These are phyloP conservation scores for Drosophila serrata DNA, from an alignment of 1,140 invertebrate species.

Conservation along the genomic window DNA sequence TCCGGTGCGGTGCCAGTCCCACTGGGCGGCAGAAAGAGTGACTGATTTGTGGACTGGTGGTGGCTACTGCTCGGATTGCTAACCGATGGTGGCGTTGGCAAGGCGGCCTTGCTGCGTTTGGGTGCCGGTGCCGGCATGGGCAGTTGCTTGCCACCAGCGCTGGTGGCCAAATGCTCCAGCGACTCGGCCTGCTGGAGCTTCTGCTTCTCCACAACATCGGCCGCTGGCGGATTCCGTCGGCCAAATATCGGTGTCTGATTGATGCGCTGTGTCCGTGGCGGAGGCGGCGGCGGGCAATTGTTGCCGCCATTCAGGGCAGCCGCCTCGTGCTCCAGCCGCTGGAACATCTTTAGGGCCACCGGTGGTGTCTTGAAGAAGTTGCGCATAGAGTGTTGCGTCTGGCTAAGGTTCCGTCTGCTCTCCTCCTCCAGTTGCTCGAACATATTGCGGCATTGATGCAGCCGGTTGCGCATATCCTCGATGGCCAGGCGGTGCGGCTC, in stretches of 20 bases:
- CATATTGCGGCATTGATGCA: slow-evolving; percentile 77
- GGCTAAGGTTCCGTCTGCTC: slow-evolving; percentile 68
- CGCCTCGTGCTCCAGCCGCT: slow-evolving; percentile 72
- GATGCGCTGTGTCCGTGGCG: slow-evolving; percentile 65
- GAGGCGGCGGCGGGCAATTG: slow-evolving; percentile 7
- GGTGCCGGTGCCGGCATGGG: slow-evolving; percentile 35
- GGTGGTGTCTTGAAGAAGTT: slow-evolving; percentile 81
- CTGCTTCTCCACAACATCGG: neutral
- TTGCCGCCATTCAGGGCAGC: slow-evolving; percentile 37
- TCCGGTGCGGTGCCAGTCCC: slow-evolving; percentile 16
- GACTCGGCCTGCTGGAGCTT: slow-evolving; percentile 70
- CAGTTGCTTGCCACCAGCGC: slow-evolving; percentile 9
- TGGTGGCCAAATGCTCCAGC: slow-evolving; percentile 60
- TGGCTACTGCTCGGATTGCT: neutral
- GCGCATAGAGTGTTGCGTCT: slow-evolving; percentile 76
- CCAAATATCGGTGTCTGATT: slow-evolving; percentile 84
- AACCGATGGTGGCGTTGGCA: neutral
- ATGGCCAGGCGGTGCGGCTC: slow-evolving; percentile 52
- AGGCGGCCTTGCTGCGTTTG: slow-evolving; percentile 46
- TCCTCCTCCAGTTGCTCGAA: slow-evolving; percentile 79
- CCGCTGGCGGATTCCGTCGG: slow-evolving; percentile 33
- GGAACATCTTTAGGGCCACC: slow-evolving; percentile 79
- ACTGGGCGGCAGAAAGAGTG: neutral
- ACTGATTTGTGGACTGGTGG: neutral
- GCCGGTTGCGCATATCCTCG: slow-evolving; percentile 73